phyloP scores from a whole-genome alignment of 2,888 invertebrate species.

The Pinctada fucata region DNA sequence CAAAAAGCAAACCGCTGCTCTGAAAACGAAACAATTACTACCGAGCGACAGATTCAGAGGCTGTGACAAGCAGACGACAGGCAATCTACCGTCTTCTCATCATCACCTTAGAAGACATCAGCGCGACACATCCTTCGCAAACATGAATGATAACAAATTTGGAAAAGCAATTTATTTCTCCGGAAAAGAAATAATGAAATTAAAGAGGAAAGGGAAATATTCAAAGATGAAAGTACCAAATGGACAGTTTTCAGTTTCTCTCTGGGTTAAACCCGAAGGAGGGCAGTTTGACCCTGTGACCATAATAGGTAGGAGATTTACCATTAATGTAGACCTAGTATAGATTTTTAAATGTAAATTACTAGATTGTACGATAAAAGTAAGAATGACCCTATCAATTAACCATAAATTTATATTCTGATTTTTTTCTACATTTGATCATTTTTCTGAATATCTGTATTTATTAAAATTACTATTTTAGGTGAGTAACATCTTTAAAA shows the following conservation, averaged over 20 bases:
- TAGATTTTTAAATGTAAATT: conserved; percentile 1
- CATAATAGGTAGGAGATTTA: conserved; percentile 62
- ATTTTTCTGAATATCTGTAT: too few relatives aligned
- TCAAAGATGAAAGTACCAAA: conserved; percentile 44
- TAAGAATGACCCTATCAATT: neutral
- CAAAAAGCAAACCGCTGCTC: too few relatives aligned
- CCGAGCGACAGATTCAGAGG: too few relatives aligned
- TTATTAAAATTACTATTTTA: too few relatives aligned
- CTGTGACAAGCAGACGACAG: too few relatives aligned
- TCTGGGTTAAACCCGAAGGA: conserved; percentile 68
- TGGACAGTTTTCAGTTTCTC: conserved; percentile 59
- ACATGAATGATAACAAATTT: neutral
- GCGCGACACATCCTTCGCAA: conserved; percentile 15
- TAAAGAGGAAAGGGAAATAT: conserved; percentile 37
- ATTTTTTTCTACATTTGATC: neutral
- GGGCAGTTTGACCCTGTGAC: conserved; percentile 61
- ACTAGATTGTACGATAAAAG: neutral
- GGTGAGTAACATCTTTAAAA: too few relatives aligned
- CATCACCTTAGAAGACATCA: conserved; percentile 17
- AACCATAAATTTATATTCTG: neutral
- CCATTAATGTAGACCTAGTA: neutral
- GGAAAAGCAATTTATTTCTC: conserved; percentile 58
- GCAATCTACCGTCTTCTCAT: too few relatives aligned
- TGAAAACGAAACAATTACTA: too few relatives aligned
- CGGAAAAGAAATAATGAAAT: conserved; percentile 51